A percentile compares a stretch with the other conserved stretches of the same genome.
Evolutionary conservation across 2,113 vertebrate species (phyloP).

Genomic region (Labeo rohita): DNA sequence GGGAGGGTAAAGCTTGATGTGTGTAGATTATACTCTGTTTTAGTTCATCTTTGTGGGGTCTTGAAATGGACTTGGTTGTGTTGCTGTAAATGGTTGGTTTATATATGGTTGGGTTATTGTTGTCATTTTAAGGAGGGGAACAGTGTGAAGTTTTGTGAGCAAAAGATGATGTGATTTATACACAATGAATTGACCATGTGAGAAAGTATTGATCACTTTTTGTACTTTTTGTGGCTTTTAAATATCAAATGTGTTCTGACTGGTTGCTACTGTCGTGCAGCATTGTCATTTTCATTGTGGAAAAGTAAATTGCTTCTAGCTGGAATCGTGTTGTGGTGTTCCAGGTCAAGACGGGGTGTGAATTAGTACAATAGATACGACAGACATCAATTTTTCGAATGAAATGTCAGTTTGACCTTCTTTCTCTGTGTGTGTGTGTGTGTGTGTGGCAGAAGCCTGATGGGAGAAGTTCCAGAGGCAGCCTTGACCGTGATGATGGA

Average conservation of each 20-base stretch:
- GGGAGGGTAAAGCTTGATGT: background rate
- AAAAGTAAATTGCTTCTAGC: background rate
- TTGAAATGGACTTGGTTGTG: background rate
- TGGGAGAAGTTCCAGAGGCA: constrained; percentile 89
- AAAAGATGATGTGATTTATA: background rate
- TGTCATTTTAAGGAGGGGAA: background rate
- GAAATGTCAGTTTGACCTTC: background rate
- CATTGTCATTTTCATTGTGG: background rate
- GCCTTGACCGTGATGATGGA: constrained; percentile 89
- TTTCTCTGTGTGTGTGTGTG: background rate
- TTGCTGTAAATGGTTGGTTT: background rate
- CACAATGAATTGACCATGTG: background rate
- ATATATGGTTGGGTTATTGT: background rate
- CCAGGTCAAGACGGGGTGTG: background rate
- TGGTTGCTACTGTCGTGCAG: background rate
- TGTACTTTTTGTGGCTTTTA: background rate
- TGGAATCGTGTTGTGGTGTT: background rate
- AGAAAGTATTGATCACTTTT: background rate
- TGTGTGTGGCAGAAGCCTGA: constrained; percentile 86
- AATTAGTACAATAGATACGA: background rate
- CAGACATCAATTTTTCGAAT: background rate
- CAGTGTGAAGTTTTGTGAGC: background rate
- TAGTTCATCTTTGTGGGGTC: background rate
- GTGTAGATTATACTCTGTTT: background rate
- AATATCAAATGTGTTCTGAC: background rate